Evolutionary conservation across 2,888 invertebrate species (phyloP).

Genomic region (Orchestes rusci): DNA sequence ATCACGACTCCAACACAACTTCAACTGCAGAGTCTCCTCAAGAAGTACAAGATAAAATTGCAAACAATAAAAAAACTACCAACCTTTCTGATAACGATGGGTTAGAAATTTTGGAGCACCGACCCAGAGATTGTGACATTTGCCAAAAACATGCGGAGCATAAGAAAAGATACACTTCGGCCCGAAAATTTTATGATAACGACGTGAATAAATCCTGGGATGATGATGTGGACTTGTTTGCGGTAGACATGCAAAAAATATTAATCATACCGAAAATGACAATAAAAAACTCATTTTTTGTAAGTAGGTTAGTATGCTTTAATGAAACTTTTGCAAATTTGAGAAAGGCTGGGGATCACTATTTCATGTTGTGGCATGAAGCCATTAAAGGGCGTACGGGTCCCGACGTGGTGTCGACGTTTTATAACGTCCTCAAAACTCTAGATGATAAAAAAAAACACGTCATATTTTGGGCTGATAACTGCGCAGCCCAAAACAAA

Average conservation of each 20-base stretch:
- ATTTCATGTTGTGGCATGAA: constrained; percentile 12
- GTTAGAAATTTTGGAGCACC: no score
- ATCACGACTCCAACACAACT: neutral
- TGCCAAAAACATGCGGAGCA: constrained; percentile 7
- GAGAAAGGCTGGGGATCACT: constrained; percentile 7
- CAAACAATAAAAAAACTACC: constrained; percentile 2
- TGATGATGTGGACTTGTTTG: constrained; percentile 9
- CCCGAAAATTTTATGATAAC: constrained; percentile 12
- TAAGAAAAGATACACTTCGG: constrained; percentile 17
- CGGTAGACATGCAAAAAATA: constrained; percentile 5
- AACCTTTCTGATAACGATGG: no score
- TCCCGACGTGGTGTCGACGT: constrained; percentile 7
- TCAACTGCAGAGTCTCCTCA: neutral
- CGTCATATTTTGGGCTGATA: constrained; percentile 8
- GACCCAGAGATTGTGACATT: constrained; percentile 2
- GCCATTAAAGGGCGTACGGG: constrained; percentile 11
- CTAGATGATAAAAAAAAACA: constrained; percentile 4
- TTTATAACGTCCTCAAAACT: constrained; percentile 5
- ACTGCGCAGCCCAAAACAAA: no score
- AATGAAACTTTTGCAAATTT: constrained; percentile 10
- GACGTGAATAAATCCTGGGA: constrained; percentile 15
- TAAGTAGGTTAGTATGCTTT: constrained; percentile 5
- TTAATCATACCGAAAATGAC: constrained; percentile 6
- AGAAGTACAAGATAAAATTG: neutral
- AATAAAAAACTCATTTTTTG: constrained; percentile 8